Conservation (phyloP, 1,140 invertebrate genomes). For the Thereuonema tuberculata region DNA sequence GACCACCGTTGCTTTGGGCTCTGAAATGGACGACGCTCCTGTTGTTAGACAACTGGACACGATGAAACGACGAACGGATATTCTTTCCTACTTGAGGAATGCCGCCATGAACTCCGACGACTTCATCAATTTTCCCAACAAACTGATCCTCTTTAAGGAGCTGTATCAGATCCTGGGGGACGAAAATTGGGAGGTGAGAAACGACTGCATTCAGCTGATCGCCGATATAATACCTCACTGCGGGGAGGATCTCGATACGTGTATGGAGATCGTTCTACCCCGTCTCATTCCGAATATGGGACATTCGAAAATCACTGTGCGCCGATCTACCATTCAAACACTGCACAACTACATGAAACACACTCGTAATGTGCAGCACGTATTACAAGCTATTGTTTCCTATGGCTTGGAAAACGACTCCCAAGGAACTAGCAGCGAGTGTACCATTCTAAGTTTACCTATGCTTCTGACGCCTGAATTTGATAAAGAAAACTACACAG, state of each 20-base stretch:
- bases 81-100: neutral
- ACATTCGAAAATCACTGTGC: conserved; percentile 28
- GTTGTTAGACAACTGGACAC: too few species aligned
- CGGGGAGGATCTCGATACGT: conserved; percentile 27
- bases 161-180: conserved; percentile 26
- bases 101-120: neutral
- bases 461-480: conserved; percentile 6
- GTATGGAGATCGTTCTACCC: conserved; percentile 27
- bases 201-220: conserved; percentile 30
- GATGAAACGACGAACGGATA: too few species aligned
- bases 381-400: conserved; percentile 26
- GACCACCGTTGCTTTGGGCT: too few species aligned
- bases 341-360: conserved; percentile 32
- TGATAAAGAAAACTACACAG: neutral
- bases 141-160: conserved; percentile 27
- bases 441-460: neutral
- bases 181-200: conserved; percentile 28
- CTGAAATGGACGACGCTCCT: too few species aligned
- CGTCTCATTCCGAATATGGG: conserved; percentile 30
- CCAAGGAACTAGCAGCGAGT: conserved; percentile 10
- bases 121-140: conserved; percentile 17
- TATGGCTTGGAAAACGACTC: conserved; percentile 29
- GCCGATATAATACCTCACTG: conserved; percentile 29
- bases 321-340: conserved; percentile 28
- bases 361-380: conserved; percentile 23